Base-by-base conservation (phyloP, 2,113 vertebrate species). In the Callipepla squamata region DNA sequence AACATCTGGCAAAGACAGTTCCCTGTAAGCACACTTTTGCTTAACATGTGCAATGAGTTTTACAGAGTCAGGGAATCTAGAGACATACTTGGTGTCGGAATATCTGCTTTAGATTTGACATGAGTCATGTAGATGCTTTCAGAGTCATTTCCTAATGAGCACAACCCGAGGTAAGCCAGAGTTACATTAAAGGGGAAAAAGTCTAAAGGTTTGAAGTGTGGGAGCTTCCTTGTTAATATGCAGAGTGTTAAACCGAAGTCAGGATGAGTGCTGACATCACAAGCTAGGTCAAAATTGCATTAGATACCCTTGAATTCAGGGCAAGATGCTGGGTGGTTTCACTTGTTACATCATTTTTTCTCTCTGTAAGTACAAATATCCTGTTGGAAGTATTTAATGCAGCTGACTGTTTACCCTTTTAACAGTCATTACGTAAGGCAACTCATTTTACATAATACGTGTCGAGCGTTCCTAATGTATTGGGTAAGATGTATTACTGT, bases 1-100 rank as follows among this genome's bases (percentile, higher is more conserved):
- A 57, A 69, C 42, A 63, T 51, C 80, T 93, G 69, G 42, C 68
- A 89, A n/a, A 1, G 0, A 23, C 55, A 61, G 6, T 62, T 83
- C 55, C 22, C 68, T 78, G 57, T 67, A 70, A 86, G 68, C 45
- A 42, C 57, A 34, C 34, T 59, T 87, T 48, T 45, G 6, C 9
- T 88, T 36, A 38, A 7, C 0, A 0, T 30, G 28, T 76, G 42
- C 77, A 67, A 0, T 32, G 78, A 67, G 50, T 42, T 83, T 58
- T 72, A 51, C 34, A 72, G 50, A 72, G 68, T 3, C 26, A 2
- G 22, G 8, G 68, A 53, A 13, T 45, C 59, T 67, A 20, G 48
- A 84, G 38, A 25, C 4, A 0, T 51, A 17, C 63, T 73, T 78
- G 4, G 1, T 90, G 77, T 30, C 89, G 34, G 10, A 0, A 0